Conservation (phyloP, 2,113 vertebrate species). For the Neotoma lepida region DNA sequence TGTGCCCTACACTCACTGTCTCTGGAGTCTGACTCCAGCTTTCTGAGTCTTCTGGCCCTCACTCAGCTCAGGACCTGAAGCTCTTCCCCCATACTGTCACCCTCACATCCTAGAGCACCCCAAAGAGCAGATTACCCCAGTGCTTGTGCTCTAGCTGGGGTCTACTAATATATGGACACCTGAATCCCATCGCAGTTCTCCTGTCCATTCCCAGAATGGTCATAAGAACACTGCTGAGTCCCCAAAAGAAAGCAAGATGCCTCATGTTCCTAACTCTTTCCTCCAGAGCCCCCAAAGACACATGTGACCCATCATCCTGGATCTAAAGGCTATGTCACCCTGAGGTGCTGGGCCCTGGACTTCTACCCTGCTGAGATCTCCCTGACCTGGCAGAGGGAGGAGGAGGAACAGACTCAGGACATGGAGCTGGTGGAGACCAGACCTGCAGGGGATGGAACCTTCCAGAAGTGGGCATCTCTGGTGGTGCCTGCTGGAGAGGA, state of each 20-base stretch:
- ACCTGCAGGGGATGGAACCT: constrained; percentile 58
- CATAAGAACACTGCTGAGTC: too few species aligned
- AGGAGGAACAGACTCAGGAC: background rate
- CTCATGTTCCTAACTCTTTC: background rate
- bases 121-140: too few species aligned
- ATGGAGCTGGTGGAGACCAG: background rate
- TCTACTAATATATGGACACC: too few species aligned
- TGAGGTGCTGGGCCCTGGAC: constrained; percentile 35
- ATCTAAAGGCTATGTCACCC: background rate
- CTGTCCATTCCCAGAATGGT: too few species aligned
- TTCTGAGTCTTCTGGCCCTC: too few species aligned
- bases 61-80: too few species aligned
- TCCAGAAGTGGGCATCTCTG: constrained; percentile 3
- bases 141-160: too few species aligned
- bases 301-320: background rate
- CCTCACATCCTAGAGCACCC: too few species aligned
- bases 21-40: too few species aligned
- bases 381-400: background rate
- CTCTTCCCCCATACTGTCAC: too few species aligned
- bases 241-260: background rate
- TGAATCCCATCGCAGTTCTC: too few species aligned
- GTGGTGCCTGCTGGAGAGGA: background rate
- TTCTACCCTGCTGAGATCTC: background rate
- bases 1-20: too few species aligned
- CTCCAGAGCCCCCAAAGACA: background rate